phyloP scores from a whole-genome alignment of 2,888 invertebrate genomes.

The Amaurobius ferox region DNA sequence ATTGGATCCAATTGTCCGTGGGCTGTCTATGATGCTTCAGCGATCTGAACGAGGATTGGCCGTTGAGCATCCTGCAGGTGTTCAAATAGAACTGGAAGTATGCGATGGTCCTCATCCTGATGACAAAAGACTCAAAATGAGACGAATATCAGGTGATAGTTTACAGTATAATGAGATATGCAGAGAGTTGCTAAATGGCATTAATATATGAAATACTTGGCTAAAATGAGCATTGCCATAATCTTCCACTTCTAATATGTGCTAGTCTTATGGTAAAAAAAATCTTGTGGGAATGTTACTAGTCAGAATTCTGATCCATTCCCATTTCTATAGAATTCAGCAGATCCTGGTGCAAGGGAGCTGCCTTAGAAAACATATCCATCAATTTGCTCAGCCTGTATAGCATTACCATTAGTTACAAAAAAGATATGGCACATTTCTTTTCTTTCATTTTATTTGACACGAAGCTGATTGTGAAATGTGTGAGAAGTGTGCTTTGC shows the following conservation, averaged over 20 bases:
- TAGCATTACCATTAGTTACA: constrained; percentile 45
- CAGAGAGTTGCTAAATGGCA: constrained; percentile 90
- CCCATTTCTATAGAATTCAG: constrained; percentile 57
- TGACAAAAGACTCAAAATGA: constrained; percentile 88
- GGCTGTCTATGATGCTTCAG: constrained; percentile 79
- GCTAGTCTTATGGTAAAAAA: constrained; percentile 54
- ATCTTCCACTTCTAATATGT: constrained; percentile 62
- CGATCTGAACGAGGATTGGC: constrained; percentile 79
- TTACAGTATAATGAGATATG: constrained; percentile 91
- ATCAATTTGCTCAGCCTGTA: constrained; percentile 71
- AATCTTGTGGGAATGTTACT: constrained; percentile 37
- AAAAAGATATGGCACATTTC: constrained; percentile 52
- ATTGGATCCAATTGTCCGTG: constrained; percentile 83
- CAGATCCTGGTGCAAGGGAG: constrained; percentile 34
- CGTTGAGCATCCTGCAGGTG: constrained; percentile 87
- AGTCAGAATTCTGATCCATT: constrained; percentile 56
- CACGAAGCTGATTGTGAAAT: constrained; percentile 9
- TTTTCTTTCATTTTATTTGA: constrained; percentile 21
- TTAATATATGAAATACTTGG: constrained; percentile 77
- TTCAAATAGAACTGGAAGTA: constrained; percentile 90
- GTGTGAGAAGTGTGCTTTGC: constrained; percentile 7
- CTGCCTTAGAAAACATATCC: constrained; percentile 72
- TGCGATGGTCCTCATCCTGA: constrained; percentile 82
- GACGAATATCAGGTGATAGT: constrained; percentile 91
- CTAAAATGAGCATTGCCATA: constrained; percentile 61